Conservation (phyloP, 1,140 invertebrate genomes). For the Cecropterus lyciades region DNA sequence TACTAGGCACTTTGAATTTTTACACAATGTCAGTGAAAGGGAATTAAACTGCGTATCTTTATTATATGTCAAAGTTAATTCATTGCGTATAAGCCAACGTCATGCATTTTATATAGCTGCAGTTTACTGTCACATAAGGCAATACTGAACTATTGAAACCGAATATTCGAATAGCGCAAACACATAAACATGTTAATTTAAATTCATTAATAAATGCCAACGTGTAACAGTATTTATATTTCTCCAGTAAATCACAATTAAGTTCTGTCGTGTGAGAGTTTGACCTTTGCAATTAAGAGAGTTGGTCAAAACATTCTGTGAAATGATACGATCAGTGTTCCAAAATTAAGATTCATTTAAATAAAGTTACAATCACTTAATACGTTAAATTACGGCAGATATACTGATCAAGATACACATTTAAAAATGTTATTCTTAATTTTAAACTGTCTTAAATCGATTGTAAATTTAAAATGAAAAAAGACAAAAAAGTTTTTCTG, state of each 20-base stretch:
- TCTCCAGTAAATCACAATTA: slow-evolving; percentile 20
- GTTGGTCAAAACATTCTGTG: slow-evolving; percentile 12
- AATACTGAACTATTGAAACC: not conserved
- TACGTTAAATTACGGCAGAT: slow-evolving; percentile 3
- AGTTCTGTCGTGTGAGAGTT: slow-evolving; percentile 17
- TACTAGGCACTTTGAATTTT: too few relatives aligned
- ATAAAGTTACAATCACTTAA: not conserved
- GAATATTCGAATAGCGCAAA: slow-evolving; percentile 1
- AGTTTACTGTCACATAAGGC: not conserved
- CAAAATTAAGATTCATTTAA: not conserved
- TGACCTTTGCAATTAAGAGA: slow-evolving; percentile 28
- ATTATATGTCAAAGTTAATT: too few relatives aligned
- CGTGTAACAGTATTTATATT: slow-evolving; percentile 6
- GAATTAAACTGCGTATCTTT: too few relatives aligned
- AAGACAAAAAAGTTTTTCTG: too few relatives aligned
- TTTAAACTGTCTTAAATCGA: too few relatives aligned
- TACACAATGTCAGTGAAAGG: too few relatives aligned
- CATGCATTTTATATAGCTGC: too few relatives aligned
- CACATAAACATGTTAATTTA: slow-evolving; percentile 34
- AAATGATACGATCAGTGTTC: slow-evolving; percentile 18
- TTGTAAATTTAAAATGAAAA: too few relatives aligned
- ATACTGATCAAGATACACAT: too few relatives aligned
- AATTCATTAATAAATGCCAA: slow-evolving; percentile 26
- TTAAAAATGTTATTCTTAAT: too few relatives aligned
- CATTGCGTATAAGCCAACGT: too few relatives aligned